A percentile compares a stretch with the other conserved stretches of the same genome.
These are phyloP conservation scores for Hemiprocne comata DNA, from an alignment of 2,113 vertebrate species.

Conservation along the genomic window DNA sequence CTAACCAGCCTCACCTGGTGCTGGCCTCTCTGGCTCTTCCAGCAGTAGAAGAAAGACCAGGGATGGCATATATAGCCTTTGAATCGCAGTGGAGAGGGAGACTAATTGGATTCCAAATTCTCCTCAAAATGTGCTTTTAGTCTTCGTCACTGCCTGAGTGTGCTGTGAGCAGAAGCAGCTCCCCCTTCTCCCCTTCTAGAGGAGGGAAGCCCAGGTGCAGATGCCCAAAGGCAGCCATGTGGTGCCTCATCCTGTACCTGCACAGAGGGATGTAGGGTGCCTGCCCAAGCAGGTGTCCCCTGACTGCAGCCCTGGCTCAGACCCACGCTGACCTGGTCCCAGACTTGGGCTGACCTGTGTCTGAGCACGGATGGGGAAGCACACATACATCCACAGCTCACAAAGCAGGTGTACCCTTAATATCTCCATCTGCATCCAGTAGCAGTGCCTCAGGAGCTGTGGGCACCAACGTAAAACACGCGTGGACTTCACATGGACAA, in stretches of 20 bases:
- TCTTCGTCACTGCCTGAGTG: neutral
- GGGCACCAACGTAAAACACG: neutral
- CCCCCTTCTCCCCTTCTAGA: neutral
- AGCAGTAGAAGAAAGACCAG: neutral
- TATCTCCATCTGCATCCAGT: neutral
- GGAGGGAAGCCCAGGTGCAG: too few species aligned
- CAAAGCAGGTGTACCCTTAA: neutral
- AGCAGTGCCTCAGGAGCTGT: neutral
- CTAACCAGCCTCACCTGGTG: neutral
- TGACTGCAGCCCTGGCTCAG: neutral
- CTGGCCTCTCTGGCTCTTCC: neutral
- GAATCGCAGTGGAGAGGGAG: neutral
- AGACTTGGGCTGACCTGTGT: neutral
- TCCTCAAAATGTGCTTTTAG: neutral
- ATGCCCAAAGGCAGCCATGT: neutral
- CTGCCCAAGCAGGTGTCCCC: neutral
- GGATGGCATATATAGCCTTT: neutral
- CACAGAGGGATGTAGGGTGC: neutral
- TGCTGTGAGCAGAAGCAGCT: neutral
- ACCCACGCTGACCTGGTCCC: rapidly evolving
- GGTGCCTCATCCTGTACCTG: rapidly evolving
- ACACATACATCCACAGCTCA: neutral
- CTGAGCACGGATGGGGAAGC: neutral
- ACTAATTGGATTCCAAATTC: rapidly evolving
- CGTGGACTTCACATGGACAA: neutral